Evolutionary conservation across 1,140 invertebrate species (phyloP).

Genomic region (Chrysomallon squamiferum): DNA sequence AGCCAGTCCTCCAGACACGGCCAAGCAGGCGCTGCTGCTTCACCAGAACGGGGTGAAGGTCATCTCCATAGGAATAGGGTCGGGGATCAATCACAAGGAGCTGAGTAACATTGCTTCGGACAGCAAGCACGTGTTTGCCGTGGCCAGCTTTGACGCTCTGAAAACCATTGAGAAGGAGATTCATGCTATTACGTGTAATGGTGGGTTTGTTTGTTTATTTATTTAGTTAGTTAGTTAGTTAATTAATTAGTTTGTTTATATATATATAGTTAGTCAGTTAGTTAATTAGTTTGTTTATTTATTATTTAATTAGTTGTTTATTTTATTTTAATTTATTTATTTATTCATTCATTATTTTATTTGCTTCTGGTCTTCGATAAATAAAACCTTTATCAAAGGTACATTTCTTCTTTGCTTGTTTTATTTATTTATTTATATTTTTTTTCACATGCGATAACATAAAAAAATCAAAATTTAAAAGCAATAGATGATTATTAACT

Average conservation of each 20-base stretch:
- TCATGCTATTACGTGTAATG: slow-evolving; percentile 19
- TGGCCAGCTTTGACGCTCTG: slow-evolving; percentile 30
- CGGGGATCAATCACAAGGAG: slow-evolving; percentile 15
- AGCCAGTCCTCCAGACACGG: neutral
- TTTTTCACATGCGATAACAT: too few relatives aligned
- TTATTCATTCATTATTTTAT: too few relatives aligned
- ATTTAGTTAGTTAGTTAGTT: too few relatives aligned
- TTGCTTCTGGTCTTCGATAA: too few relatives aligned
- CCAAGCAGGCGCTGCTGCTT: neutral
- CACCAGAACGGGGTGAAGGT: slow-evolving; percentile 15
- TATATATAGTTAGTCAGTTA: neutral
- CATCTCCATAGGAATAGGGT: slow-evolving; percentile 31
- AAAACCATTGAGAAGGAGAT: slow-evolving; percentile 23
- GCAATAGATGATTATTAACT: too few relatives aligned
- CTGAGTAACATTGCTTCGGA: slow-evolving; percentile 27
- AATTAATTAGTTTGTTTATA: neutral
- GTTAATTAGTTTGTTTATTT: neutral
- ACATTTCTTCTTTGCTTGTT: too few relatives aligned
- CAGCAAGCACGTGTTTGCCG: slow-evolving; percentile 22
- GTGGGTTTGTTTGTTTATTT: too few relatives aligned
- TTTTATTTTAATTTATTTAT: too few relatives aligned
- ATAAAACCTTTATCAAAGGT: too few relatives aligned
- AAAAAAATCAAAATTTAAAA: too few relatives aligned
- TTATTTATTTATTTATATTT: too few relatives aligned
- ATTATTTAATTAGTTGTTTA: neutral